Percentiles rank a stretch among this genome's conserved stretches.
These are phyloP conservation scores for Margarornis squamiger DNA, from an alignment of 2,797 vertebrate species.

Conservation along the genomic window DNA sequence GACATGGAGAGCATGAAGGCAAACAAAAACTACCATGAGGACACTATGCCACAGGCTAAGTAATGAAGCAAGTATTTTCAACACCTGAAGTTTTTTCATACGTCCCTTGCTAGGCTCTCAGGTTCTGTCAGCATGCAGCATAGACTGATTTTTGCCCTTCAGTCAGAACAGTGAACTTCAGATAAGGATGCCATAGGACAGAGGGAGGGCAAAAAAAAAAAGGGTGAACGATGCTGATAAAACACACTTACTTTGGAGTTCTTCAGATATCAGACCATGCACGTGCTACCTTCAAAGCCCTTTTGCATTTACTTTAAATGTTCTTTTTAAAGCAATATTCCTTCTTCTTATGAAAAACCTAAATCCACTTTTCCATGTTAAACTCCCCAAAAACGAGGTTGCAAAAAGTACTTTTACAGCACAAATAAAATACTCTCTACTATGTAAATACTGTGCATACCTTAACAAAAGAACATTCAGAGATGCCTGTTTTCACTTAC, in stretches of 20 bases:
- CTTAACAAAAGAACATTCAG: not conserved
- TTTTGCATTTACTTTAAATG: not conserved
- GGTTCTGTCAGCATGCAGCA: not conserved
- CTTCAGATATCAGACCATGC: not conserved
- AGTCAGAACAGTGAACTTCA: not conserved
- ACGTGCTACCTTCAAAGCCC: not conserved
- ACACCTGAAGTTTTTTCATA: not conserved
- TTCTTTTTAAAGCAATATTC: not conserved
- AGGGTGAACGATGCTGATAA: not conserved
- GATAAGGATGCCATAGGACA: not conserved
- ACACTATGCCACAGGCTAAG: not conserved
- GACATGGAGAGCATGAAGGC: not conserved
- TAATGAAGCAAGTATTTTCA: not conserved
- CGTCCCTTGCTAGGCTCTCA: not conserved
- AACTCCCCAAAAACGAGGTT: not conserved
- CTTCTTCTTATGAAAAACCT: not conserved
- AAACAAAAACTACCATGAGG: not conserved
- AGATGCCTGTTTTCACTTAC: conserved; percentile 46
- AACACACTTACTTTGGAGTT: not conserved
- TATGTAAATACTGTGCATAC: not conserved
- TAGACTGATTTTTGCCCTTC: not conserved
- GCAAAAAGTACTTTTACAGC: not conserved
- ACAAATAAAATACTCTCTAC: not conserved
- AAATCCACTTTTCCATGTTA: not conserved
- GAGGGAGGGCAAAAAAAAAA: not conserved